Conservation (phyloP, 2,113 vertebrate species). For the Scatophagus argus region DNA sequence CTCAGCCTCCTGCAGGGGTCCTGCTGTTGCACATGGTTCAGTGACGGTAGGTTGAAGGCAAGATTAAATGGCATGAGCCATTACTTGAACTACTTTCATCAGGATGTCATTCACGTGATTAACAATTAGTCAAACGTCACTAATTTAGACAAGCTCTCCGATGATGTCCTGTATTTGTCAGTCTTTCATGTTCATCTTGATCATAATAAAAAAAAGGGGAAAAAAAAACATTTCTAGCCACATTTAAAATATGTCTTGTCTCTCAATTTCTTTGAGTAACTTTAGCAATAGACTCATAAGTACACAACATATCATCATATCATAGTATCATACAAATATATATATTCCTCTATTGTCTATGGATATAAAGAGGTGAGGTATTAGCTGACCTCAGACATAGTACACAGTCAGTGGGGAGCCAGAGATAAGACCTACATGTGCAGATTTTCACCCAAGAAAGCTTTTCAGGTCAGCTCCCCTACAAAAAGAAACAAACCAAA, state of each 20-base stretch:
- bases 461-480: conserved; percentile 47
- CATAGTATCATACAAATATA: conserved; percentile 69
- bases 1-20: not conserved
- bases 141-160: not conserved
- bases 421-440: conserved; percentile 41
- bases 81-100: not conserved
- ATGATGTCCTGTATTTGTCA: too few relatives aligned
- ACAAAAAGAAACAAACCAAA: not conserved
- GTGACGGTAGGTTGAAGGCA: not conserved
- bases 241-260: conserved; percentile 69
- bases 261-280: conserved; percentile 31
- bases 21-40: not conserved
- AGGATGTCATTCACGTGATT: not conserved
- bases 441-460: conserved; percentile 36
- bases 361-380: conserved; percentile 62
- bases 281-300: conserved; percentile 33
- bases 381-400: conserved; percentile 51
- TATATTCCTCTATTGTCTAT: conserved; percentile 64
- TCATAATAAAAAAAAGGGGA: not conserved
- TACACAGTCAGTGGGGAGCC: conserved; percentile 48
- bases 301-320: conserved; percentile 58
- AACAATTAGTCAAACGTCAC: not conserved
- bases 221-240: conserved; percentile 55
- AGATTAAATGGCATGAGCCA: not conserved
- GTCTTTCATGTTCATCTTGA: not conserved